Base-by-base conservation (phyloP, 2,888 invertebrate genomes). In the Gibbula magus region DNA sequence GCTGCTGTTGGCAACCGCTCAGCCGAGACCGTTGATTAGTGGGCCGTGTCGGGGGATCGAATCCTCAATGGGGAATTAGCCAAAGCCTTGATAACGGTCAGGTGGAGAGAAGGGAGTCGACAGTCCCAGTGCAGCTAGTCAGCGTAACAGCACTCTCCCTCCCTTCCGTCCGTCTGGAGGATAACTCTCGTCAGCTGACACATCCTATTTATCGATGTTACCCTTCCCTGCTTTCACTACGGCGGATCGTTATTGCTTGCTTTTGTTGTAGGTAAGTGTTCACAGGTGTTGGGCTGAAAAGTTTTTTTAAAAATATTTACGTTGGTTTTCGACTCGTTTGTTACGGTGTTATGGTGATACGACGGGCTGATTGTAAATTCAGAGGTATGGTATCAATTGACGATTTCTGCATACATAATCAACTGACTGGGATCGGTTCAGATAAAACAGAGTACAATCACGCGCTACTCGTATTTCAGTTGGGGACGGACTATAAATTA, bases 11-110 rank as follows among this genome's bases (percentile, higher is more conserved):
- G 53, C 53, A 39, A 75, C 53, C 20, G 39, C 54, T 75, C 25
- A 75, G 35, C 18, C 77, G 66, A 77, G 77, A 29, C 77, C 35
- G 51, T 35, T 35, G 52, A 51, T 51, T 39, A 51, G 56, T 25
- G 39, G 20, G 77, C 45, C 18, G 35, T 45, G 56, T 45, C 53
- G 66, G 66, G 35, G 35, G 53, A n/a, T 45, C 32, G 18, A 13
- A 51, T 56, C 53, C 25, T 20, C 13, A 13, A n/a, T 77, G 18
- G 18, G 25, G 77, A 56, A 32, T 32, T 35, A 20, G 35, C 25
- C 18, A 22, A 4, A 13, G 61, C 45, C 20, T 16, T 61, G 61
- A 61, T 29, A n/a, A 22, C 35, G 25, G 29, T 45, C 70, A 73
- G 39, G 39, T 35, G 35, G 35, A 10, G 10, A 18, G 22, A 32